These are phyloP conservation scores for Propithecus coquereli DNA, from an alignment of 2,113 vertebrate genomes.

Conservation along the genomic window DNA sequence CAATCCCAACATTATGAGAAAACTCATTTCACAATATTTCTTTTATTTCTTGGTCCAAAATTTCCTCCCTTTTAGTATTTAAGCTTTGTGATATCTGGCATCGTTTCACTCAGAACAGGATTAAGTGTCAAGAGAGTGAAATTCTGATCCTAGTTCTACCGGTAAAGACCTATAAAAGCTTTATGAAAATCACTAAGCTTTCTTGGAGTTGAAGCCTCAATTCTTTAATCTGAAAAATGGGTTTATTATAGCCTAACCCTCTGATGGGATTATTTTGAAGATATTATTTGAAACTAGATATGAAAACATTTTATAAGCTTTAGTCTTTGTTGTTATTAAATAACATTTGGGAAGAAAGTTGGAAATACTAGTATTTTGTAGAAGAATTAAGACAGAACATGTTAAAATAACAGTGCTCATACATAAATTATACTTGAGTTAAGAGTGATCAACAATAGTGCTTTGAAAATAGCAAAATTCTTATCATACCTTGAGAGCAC, in stretches of 20 bases:
- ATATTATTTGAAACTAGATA: background rate
- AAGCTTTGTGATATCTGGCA: background rate
- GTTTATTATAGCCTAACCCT: background rate
- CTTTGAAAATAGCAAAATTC: background rate
- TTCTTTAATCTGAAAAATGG: conserved; percentile 6
- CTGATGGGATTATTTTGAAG: background rate
- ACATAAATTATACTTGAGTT: background rate
- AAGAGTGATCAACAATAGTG: background rate
- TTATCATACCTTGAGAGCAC: background rate
- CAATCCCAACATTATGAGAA: background rate
- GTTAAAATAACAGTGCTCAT: background rate
- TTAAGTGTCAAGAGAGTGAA: background rate
- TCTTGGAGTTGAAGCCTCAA: background rate
- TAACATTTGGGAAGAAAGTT: background rate
- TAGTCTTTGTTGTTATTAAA: background rate
- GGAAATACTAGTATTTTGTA: background rate
- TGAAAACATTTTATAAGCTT: background rate
- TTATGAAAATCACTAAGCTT: background rate
- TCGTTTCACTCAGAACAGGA: background rate
- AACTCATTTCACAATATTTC: conserved; percentile 16
- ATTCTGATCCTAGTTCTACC: background rate
- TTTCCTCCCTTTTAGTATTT: conserved; percentile 3
- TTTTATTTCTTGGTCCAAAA: background rate
- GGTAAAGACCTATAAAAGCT: background rate
- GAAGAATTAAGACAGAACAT: background rate